Evolutionary conservation across 2,113 vertebrate genomes (phyloP).

Genomic region (Brachirus orientalis): DNA sequence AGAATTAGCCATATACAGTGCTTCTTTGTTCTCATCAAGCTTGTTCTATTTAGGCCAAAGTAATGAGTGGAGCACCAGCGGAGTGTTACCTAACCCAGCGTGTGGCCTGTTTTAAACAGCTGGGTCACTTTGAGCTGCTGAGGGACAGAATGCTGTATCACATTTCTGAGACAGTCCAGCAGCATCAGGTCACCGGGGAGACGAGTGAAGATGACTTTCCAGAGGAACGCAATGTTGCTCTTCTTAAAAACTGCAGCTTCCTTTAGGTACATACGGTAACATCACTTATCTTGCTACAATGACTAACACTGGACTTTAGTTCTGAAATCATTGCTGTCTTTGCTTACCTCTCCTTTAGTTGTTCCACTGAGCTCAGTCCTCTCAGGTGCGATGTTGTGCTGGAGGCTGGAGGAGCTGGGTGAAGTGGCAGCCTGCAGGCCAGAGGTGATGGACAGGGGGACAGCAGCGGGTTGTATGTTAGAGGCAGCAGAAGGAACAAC

Average conservation of each 20-base stretch:
- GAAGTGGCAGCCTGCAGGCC: slow-evolving; percentile 29
- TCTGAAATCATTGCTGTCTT: not conserved
- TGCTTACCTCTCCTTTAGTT: slow-evolving; percentile 71
- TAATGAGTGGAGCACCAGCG: slow-evolving; percentile 54
- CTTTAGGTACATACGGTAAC: not conserved
- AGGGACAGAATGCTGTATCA: slow-evolving; percentile 58
- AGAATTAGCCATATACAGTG: slow-evolving; percentile 4
- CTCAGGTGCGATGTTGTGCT: slow-evolving; percentile 56
- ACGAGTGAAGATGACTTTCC: slow-evolving; percentile 39
- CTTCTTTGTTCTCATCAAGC: slow-evolving; percentile 28
- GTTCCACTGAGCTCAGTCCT: slow-evolving; percentile 40
- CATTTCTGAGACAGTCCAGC: slow-evolving; percentile 42
- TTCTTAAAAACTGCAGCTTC: not conserved
- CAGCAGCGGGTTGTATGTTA: slow-evolving; percentile 37
- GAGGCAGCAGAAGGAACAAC: slow-evolving; percentile 36
- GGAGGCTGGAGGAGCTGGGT: slow-evolving; percentile 35
- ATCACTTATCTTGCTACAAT: not conserved
- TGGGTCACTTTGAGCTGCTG: slow-evolving; percentile 73
- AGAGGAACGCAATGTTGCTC: slow-evolving; percentile 19
- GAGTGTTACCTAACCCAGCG: slow-evolving; percentile 59
- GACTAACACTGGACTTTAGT: not conserved
- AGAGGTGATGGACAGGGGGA: slow-evolving; percentile 26
- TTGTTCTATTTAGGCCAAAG: slow-evolving; percentile 67
- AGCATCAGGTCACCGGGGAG: slow-evolving; percentile 38
- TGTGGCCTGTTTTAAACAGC: slow-evolving; percentile 73